Percentiles rank a stretch among this genome's conserved stretches.
Conservation (phyloP, 2,113 vertebrate species). For the Prunella fulvescens region DNA sequence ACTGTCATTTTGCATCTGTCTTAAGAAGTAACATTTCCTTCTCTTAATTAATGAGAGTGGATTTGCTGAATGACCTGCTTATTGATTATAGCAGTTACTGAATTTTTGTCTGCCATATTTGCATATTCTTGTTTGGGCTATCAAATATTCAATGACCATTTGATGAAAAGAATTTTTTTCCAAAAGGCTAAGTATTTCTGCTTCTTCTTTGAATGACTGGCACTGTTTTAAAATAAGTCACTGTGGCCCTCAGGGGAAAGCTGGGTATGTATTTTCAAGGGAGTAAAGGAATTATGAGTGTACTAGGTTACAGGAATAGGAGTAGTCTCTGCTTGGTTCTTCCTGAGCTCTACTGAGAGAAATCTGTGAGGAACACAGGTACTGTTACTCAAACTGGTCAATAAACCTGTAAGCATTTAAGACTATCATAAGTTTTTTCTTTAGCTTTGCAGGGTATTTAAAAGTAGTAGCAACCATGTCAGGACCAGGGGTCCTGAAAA, state of each 20-base stretch:
- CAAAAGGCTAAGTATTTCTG: conserved; percentile 52
- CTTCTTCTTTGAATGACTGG: conserved; percentile 22
- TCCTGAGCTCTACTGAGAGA: background rate
- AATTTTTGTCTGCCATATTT: conserved; percentile 65
- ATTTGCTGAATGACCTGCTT: conserved; percentile 49
- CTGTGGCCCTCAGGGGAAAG: background rate
- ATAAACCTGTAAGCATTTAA: background rate
- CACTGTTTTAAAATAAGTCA: background rate
- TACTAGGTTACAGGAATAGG: background rate
- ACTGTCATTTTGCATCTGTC: conserved; percentile 17
- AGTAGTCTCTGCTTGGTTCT: background rate
- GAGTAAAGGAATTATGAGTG: background rate
- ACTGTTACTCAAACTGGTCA: background rate
- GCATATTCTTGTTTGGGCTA: conserved; percentile 43
- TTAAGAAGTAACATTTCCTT: conserved; percentile 28
- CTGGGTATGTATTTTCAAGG: conserved; percentile 2
- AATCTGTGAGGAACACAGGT: background rate
- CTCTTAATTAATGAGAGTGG: conserved; percentile 44
- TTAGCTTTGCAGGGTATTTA: background rate
- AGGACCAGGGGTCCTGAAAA: background rate
- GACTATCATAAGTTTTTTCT: background rate
- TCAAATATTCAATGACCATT: conserved; percentile 63
- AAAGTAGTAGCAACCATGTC: background rate
- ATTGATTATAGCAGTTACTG: conserved; percentile 64
- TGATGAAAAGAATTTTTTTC: conserved; percentile 15